phyloP scores from a whole-genome alignment of 2,888 invertebrate species.

The Hoplodrina ambigua region DNA sequence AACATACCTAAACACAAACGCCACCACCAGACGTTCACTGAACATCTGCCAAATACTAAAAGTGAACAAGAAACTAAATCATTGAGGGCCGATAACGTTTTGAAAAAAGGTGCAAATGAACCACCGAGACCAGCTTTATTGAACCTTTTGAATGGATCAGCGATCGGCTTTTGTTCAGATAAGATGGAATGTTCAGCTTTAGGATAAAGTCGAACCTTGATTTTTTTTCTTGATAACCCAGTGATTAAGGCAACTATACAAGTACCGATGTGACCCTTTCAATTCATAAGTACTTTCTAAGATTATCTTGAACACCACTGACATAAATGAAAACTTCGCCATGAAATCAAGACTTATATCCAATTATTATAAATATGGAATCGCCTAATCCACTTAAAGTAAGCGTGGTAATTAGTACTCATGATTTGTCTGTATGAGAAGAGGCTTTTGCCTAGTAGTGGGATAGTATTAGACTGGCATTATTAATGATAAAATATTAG shows the following conservation, averaged over 20 bases:
- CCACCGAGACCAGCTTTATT: constrained; percentile 50
- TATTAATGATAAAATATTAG: not conserved
- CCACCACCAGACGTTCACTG: constrained; percentile 49
- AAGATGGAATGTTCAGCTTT: constrained; percentile 17
- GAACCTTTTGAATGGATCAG: constrained; percentile 45
- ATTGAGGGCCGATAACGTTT: constrained; percentile 54
- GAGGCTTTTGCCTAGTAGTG: no score
- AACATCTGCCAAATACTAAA: constrained; percentile 70
- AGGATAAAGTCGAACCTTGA: constrained; percentile 6
- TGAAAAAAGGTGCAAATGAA: constrained; percentile 60
- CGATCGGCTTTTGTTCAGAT: constrained; percentile 35
- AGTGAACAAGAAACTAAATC: constrained; percentile 63
- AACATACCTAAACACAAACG: constrained; percentile 58
- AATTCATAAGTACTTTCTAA: no score
- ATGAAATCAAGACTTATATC: no score
- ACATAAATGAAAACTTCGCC: no score
- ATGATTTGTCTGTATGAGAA: no score
- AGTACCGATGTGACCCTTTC: no score
- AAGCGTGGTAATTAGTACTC: no score
- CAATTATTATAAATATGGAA: no score
- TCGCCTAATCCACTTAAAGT: no score
- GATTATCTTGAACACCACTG: no score
- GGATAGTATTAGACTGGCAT: no score
- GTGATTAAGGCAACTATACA: no score
- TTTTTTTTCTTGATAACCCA: not conserved